phyloP scores from a whole-genome alignment of 1,140 invertebrate species.

The Eubasilissa regina region DNA sequence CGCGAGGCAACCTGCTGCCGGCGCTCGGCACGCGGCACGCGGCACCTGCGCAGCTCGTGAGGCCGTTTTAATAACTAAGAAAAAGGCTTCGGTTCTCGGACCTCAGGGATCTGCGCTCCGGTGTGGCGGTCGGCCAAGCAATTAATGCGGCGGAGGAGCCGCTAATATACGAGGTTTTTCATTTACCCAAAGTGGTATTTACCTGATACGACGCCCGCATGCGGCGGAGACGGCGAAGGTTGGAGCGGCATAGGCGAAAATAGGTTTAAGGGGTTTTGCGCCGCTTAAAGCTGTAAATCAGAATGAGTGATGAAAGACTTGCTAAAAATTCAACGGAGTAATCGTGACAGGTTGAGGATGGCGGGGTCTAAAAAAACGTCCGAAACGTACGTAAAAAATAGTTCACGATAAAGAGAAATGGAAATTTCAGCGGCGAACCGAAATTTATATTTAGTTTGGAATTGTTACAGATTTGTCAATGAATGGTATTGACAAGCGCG shows the following conservation, averaged over 20 bases:
- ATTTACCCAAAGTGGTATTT: constrained; percentile 42
- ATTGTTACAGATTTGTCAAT: too few species aligned
- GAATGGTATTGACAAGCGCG: too few species aligned
- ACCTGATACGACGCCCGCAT: constrained; percentile 5
- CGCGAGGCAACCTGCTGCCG: background rate
- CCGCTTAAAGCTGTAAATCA: constrained; percentile 39
- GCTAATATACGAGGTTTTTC: constrained; percentile 42
- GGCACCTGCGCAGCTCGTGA: constrained; percentile 42
- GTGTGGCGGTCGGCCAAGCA: constrained; percentile 50
- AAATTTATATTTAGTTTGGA: too few species aligned
- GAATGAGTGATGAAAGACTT: constrained; percentile 27
- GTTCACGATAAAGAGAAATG: too few species aligned
- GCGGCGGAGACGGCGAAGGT: background rate
- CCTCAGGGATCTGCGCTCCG: constrained; percentile 4
- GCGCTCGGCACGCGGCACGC: background rate
- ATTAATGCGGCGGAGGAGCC: constrained; percentile 42
- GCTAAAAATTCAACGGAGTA: background rate
- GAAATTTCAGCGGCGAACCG: too few species aligned
- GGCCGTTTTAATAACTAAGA: constrained; percentile 48
- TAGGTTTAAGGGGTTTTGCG: constrained; percentile 27
- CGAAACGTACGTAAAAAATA: too few species aligned
- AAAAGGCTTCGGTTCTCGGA: constrained; percentile 16
- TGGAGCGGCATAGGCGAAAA: background rate
- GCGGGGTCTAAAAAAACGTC: background rate
- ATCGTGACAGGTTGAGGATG: background rate